Evolutionary conservation across 1,140 invertebrate genomes (phyloP), one percentile per base, ranked within the genome.

Genomic region (Leptinotarsa lineolata): DNA sequence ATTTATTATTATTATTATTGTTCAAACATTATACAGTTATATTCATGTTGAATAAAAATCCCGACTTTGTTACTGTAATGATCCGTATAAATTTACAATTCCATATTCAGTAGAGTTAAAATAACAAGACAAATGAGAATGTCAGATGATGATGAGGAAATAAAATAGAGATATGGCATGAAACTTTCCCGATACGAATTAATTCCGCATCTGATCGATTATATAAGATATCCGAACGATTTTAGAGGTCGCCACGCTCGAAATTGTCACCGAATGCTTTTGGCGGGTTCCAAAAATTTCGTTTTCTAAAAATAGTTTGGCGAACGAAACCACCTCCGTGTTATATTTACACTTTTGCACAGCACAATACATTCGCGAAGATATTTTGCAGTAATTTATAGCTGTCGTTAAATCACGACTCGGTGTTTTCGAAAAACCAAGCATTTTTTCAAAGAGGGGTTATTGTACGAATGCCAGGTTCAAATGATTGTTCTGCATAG

Each of bases 321-420:
- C 64, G 22, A 24, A 66, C 64, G 64, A 39, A 46, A 39, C 3
- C 30, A 22, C 22, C 39, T 68, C 72, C 21, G 76, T 72, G 72
- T 70, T 76, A 78, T 69, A 72, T 76, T 76, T 70, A 73, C 58
- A 66, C 16, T 76, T 77, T 77, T 74, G 18, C 72, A 74, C 60
- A 66, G 21, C 46, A 59, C 72, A 74, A 70, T 68, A 65, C 59
- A 63, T 70, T 58, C 59, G 12, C 22, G 58, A 58, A 59, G 48
- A n/a, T 68, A 39, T 68, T 16, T 64, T 54, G 48, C n/a, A 54
- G n/a, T 54, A 16, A 54, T 21, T 44, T 64, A 44, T 46, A 18
- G 46, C 61, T 30, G 64, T 20, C 59, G 18, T 64, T 72, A 72
- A 39, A 61, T 46, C 61, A 44, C 39, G 46, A 45, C 46, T 45